These are phyloP conservation scores for Diplodus sargus DNA, from an alignment of 2,797 vertebrate species.

Conservation along the genomic window DNA sequence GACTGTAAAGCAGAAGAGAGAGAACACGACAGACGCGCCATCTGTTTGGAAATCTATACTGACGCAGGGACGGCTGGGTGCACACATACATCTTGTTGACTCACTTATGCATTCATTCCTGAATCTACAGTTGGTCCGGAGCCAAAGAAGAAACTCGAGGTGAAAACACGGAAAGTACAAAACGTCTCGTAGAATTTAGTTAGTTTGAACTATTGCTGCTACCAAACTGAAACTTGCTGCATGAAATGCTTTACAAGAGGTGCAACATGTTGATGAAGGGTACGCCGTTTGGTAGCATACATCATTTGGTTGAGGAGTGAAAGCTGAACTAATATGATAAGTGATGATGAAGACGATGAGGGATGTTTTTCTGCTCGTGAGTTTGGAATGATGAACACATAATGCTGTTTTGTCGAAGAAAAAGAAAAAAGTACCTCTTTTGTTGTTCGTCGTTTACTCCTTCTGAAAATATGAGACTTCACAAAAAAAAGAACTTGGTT, in stretches of 20 bases:
- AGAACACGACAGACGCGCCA: not conserved
- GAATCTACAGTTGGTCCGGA: not conserved
- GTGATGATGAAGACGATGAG: slow-evolving; percentile 21
- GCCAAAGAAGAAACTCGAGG: not conserved
- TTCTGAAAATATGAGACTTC: slow-evolving; percentile 73
- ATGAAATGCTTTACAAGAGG: not conserved
- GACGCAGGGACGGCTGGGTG: not conserved
- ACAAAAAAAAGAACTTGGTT: slow-evolving; percentile 45
- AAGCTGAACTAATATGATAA: not conserved
- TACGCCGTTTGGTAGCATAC: too few species aligned
- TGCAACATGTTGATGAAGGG: not conserved
- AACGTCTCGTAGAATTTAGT: not conserved
- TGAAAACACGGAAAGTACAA: not conserved
- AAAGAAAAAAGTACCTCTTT: slow-evolving; percentile 57
- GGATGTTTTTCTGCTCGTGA: slow-evolving; percentile 9
- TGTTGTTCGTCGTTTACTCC: slow-evolving; percentile 65
- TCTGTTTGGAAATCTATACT: slow-evolving; percentile 10
- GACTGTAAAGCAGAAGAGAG: not conserved
- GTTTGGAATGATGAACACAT: slow-evolving; percentile 16
- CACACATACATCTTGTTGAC: not conserved
- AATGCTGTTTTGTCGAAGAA: not conserved
- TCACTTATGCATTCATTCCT: not conserved
- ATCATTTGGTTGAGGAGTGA: not conserved
- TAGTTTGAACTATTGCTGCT: too few species aligned
- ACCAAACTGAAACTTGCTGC: too few species aligned